These are phyloP conservation scores for Agonopterix arenella DNA, from an alignment of 2,888 invertebrate genomes.

Conservation along the genomic window DNA sequence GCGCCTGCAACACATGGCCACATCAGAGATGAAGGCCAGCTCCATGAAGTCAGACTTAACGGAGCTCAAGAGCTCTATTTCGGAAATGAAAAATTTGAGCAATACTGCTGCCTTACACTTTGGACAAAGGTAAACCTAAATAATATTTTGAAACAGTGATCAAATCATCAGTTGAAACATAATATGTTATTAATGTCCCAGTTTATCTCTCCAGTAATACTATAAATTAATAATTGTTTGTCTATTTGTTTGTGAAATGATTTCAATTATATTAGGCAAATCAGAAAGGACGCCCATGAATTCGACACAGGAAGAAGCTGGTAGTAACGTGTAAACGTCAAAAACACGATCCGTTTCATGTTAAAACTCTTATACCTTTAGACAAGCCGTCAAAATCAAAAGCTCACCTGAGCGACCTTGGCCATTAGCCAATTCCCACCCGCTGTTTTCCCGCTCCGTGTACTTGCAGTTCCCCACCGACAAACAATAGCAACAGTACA, in stretches of 20 bases:
- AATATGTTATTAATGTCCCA: too few relatives aligned
- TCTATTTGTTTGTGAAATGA: too few relatives aligned
- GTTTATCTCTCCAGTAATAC: neutral
- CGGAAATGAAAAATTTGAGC: conserved; percentile 88
- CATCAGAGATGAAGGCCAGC: conserved; percentile 88
- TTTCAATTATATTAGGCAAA: too few relatives aligned
- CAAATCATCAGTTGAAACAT: too few relatives aligned
- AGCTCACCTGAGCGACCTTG: conserved; percentile 73
- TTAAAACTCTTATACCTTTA: too few relatives aligned
- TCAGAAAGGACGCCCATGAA: too few relatives aligned
- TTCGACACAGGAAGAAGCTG: too few relatives aligned
- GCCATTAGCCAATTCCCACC: conserved; percentile 62
- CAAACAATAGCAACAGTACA: conserved; percentile 67
- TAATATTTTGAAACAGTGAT: neutral
- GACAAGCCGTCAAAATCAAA: conserved; percentile 42
- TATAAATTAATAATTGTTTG: too few relatives aligned
- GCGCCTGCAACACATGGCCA: conserved; percentile 69
- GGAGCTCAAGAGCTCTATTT: conserved; percentile 89
- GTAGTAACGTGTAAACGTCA: too few relatives aligned
- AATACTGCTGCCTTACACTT: conserved; percentile 62
- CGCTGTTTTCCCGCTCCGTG: conserved; percentile 54
- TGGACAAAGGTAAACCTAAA: conserved; percentile 55
- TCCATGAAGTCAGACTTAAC: conserved; percentile 88
- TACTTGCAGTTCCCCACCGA: conserved; percentile 64
- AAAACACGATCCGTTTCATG: too few relatives aligned